Conservation (phyloP, 2,888 invertebrate genomes). For the Phoronis australis region DNA sequence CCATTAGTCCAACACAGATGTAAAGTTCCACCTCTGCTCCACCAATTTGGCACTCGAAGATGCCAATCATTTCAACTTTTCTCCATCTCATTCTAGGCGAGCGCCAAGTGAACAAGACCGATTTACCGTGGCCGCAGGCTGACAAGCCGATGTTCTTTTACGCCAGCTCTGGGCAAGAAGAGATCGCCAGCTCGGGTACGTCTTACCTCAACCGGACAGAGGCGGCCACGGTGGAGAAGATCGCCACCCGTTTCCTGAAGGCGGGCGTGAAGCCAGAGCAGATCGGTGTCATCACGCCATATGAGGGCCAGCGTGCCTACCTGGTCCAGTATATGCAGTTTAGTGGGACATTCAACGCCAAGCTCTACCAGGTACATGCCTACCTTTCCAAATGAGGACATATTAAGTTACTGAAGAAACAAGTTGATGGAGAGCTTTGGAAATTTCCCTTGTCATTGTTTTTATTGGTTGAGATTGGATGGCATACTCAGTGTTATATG, state of each 20-base stretch:
- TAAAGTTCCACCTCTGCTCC: neutral
- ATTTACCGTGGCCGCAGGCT: conserved; percentile 92
- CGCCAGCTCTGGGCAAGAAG: conserved; percentile 92
- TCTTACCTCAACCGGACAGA: conserved; percentile 97
- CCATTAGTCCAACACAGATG: too few species aligned
- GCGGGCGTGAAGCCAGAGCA: conserved; percentile 95
- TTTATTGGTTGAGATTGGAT: too few species aligned
- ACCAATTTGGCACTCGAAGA: neutral
- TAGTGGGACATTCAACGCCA: conserved; percentile 92
- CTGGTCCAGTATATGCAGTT: conserved; percentile 98
- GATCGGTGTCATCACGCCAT: conserved; percentile 94
- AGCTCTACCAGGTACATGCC: conserved; percentile 75
- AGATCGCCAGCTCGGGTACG: conserved; percentile 97
- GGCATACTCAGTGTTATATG: too few species aligned
- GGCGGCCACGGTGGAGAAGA: conserved; percentile 96
- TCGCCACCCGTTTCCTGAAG: conserved; percentile 89
- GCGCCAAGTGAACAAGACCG: conserved; percentile 72
- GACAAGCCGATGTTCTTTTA: conserved; percentile 99
- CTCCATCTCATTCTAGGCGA: conserved; percentile 63
- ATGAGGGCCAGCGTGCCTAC: conserved; percentile 97
- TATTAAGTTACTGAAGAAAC: too few species aligned
- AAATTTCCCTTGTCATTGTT: too few species aligned
- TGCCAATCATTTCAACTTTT: neutral
- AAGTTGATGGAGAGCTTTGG: too few species aligned
- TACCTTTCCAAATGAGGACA: too few species aligned